Evolutionary conservation across 2,113 vertebrate genomes (phyloP).

Genomic region (Sula dactylatra): DNA sequence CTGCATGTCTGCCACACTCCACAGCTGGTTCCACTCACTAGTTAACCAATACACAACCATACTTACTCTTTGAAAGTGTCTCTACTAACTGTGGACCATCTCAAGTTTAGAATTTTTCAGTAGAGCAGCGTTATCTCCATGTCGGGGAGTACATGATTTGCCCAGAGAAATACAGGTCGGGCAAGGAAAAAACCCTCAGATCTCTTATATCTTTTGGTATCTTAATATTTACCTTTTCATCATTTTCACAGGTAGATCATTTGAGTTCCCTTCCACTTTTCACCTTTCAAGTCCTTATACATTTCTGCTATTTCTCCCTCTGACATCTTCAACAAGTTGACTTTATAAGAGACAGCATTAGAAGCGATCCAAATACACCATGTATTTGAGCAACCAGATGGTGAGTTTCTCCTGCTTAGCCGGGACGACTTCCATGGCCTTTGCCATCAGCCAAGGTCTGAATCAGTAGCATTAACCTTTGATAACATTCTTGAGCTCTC

Average conservation of each 20-base stretch:
- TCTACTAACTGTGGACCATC: neutral
- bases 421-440: neutral
- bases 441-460: neutral
- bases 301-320: neutral
- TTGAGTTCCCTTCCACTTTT: neutral
- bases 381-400: neutral
- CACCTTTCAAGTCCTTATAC: neutral
- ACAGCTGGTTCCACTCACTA: neutral
- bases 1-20: neutral
- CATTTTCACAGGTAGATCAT: neutral
- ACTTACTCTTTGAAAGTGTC: neutral
- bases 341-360: neutral
- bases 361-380: neutral
- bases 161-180: neutral
- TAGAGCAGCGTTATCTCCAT: neutral
- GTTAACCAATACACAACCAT: neutral
- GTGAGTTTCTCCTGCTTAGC: neutral
- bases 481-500: neutral
- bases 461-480: slow-evolving; percentile 7
- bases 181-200: neutral
- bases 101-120: neutral
- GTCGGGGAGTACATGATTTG: neutral
- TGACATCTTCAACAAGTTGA: neutral
- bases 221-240: neutral
- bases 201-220: neutral